phyloP scores from a whole-genome alignment of 2,888 invertebrate species.

The Drosophila testacea region DNA sequence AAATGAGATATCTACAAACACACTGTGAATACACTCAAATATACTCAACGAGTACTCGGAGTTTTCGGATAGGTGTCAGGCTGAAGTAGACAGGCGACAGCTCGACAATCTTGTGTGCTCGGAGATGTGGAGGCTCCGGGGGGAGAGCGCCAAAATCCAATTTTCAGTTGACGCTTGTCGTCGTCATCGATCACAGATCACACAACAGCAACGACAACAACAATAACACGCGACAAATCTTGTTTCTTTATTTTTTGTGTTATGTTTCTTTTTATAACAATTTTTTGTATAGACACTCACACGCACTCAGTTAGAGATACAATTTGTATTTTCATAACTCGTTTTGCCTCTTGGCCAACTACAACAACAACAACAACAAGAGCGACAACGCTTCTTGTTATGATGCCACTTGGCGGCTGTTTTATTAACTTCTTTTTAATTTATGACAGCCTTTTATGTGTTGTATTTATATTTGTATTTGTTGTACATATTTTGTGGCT shows the following conservation, averaged over 20 bases:
- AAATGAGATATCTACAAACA: slow-evolving; percentile 55
- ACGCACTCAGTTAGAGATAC: slow-evolving; percentile 51
- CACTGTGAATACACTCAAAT: slow-evolving; percentile 33
- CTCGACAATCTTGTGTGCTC: slow-evolving; percentile 23
- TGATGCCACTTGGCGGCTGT: slow-evolving; percentile 63
- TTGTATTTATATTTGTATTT: slow-evolving; percentile 23
- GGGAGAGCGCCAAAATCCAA: slow-evolving; percentile 70
- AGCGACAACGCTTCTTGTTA: slow-evolving; percentile 53
- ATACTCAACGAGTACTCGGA: slow-evolving; percentile 31
- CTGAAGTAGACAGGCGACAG: slow-evolving; percentile 59
- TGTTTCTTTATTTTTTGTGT: slow-evolving; percentile 43
- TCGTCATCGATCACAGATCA: slow-evolving; percentile 72
- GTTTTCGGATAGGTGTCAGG: slow-evolving; percentile 48
- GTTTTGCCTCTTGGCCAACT: slow-evolving; percentile 52
- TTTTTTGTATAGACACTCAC: slow-evolving; percentile 48
- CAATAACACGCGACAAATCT: slow-evolving; percentile 54
- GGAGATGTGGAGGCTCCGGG: slow-evolving; percentile 5
- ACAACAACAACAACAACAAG: slow-evolving; percentile 11
- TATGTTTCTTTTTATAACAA: slow-evolving; percentile 49
- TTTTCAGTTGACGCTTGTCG: slow-evolving; percentile 72
- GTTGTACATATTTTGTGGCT: slow-evolving; percentile 24
- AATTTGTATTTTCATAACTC: slow-evolving; percentile 80
- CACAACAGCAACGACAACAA: slow-evolving; percentile 25
- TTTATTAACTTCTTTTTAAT: slow-evolving; percentile 65
- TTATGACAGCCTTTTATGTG: slow-evolving; percentile 59